Evolutionary conservation across 2,888 invertebrate genomes (phyloP).

Genomic region (Iselma pallidipennis): DNA sequence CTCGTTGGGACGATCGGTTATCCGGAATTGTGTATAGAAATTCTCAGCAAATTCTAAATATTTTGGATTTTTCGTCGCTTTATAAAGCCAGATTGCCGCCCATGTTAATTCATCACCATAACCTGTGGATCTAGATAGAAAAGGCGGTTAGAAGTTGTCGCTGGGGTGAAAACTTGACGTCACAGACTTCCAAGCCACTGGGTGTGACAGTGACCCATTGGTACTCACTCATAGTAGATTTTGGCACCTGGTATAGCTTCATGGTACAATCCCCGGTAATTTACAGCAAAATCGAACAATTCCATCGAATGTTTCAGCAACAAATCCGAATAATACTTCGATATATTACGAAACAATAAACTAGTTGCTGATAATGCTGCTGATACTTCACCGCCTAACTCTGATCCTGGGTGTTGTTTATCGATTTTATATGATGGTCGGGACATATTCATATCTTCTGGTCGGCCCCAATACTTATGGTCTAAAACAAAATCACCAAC

Average conservation of each 20-base stretch:
- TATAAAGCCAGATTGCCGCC: slow-evolving; percentile 62
- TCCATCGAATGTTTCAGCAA: slow-evolving; percentile 58
- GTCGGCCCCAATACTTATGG: slow-evolving; percentile 65
- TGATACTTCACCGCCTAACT: slow-evolving; percentile 64
- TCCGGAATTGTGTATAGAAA: slow-evolving; percentile 57
- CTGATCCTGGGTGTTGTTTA: slow-evolving; percentile 61
- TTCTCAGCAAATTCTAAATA: slow-evolving; percentile 59
- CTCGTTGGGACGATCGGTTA: slow-evolving; percentile 57
- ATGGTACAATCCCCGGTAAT: slow-evolving; percentile 58
- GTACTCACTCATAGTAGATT: slow-evolving; percentile 58
- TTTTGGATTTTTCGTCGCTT: slow-evolving; percentile 56
- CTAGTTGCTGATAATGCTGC: slow-evolving; percentile 63
- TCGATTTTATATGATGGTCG: slow-evolving; percentile 64
- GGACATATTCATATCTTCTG: slow-evolving; percentile 63
- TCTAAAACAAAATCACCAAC: slow-evolving; percentile 63
- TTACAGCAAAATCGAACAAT: slow-evolving; percentile 59
- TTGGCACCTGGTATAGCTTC: slow-evolving; percentile 59
- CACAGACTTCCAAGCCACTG: slow-evolving; percentile 1
- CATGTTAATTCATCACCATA: slow-evolving; percentile 63
- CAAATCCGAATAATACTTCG: slow-evolving; percentile 54
- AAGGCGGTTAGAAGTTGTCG: no score
- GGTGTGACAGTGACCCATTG: no score
- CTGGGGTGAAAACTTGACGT: no score
- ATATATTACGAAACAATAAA: slow-evolving; percentile 56
- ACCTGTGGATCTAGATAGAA: slow-evolving; percentile 48